Percentiles rank a stretch among this genome's conserved stretches.
Evolutionary conservation across 2,888 invertebrate genomes (phyloP).

Genomic region (Drepanosiphum platanoidis): DNA sequence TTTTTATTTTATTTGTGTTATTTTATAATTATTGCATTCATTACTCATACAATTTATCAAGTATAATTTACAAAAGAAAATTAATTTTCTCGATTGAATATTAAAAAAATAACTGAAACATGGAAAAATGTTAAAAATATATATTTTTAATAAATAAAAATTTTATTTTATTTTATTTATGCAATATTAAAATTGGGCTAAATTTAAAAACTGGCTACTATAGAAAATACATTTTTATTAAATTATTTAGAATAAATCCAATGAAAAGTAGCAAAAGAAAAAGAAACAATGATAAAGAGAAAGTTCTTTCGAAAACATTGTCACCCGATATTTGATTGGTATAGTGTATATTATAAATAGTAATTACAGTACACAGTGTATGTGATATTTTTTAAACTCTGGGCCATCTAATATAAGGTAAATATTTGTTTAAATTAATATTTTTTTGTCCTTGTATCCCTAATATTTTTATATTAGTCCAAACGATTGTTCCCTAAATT

Average conservation of each 20-base stretch:
- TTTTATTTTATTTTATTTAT: no score
- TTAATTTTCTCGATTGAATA: no score
- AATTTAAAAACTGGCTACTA: no score
- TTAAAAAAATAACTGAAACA: no score
- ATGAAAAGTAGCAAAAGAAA: not conserved
- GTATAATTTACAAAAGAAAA: no score
- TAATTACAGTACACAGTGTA: conserved; percentile 2
- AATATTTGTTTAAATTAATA: not conserved
- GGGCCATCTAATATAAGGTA: conserved; percentile 5
- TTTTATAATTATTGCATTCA: no score
- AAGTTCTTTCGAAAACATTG: not conserved
- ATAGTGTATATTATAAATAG: not conserved
- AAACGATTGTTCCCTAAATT: conserved; percentile 15
- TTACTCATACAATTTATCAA: no score
- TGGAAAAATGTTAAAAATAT: no score
- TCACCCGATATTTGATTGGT: not conserved
- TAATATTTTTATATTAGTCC: not conserved
- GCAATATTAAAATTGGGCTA: no score
- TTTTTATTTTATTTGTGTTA: no score
- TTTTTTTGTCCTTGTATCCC: not conserved
- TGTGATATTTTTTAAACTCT: not conserved
- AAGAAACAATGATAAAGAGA: conserved; percentile 21
- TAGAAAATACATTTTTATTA: not conserved
- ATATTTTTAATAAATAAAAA: no score
- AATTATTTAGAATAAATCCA: not conserved